Base-by-base conservation (phyloP, 2,888 invertebrate genomes). In the Tetheella fluctuosa region DNA sequence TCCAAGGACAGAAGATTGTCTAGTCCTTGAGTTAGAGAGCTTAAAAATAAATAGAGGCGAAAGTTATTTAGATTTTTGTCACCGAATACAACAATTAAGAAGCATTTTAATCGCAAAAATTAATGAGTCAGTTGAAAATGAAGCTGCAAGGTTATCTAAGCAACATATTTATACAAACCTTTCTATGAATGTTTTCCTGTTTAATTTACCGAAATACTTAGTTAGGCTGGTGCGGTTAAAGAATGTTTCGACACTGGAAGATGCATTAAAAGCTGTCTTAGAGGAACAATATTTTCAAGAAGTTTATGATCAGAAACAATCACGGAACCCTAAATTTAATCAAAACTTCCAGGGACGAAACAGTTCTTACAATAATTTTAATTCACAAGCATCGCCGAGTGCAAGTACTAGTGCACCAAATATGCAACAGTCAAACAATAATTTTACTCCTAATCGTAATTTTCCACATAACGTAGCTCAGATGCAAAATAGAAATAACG, bases 221-320 rank as follows among this genome's bases (percentile, higher is more conserved):
- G 39, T 39, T 39, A 39, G 39, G 39, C 28, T 57, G n/a, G 57
- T 57, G 23, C 57, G 57, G 6, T 57, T 57, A 28, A 42, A 48
- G 2, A 57, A 57, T 28, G 57, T 57, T 8, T 39, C 42, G 23
- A 42, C 42, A 1, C 42, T 57, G 42, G 57, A 57, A 57, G 57
- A 57, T 15, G 57, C 42, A 5, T 57, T 57, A 57, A 57, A 57
- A 57, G 37, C 42, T 4, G 42, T 57, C 12, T 57, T 57, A 13
- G 57, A 57, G 25, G 55, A 55, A 55, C 34, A 55, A 37, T 28
- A 55, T 28, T 55, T 55, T 12, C 55, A 55, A 37, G 20, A n/a
- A 10, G 55, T 55, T 3, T 55, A 55, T 10, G 37, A 55, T 37
- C 37, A 34, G 37, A 55, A 55, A 55, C n/a, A 30, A 8, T 37